Base-by-base conservation (phyloP, 2,113 vertebrate genomes). In the Mola mola region DNA sequence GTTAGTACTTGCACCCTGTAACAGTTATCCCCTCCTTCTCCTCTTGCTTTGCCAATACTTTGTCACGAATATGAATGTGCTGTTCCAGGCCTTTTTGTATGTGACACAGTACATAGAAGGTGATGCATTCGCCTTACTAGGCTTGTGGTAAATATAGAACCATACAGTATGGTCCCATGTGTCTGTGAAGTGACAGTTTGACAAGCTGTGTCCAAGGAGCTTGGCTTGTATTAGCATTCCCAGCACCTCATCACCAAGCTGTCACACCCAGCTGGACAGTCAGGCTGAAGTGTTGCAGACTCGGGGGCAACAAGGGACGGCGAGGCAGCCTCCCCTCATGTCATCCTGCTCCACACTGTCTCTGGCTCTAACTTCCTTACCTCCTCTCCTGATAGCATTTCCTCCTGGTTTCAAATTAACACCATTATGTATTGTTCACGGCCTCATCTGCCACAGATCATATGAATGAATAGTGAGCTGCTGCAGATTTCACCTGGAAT, bases 211-310 rank as follows among this genome's bases (percentile, higher is more conserved):
- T 80, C 59, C 49, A 62, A 83, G 64, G 46, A 49, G 79, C 72
- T 75, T 83, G 78, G 64, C 67, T 70, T 28, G 53, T 48, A 79
- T 90, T 84, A 84, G 71, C 75, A 86, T 72, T 68, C 26, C 75
- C 56, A 16, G 57, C 66, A 79, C 73, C 78, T 86, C 65, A 21
- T 81, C 48, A 55, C 62, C 29, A 31, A 46, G 62, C 72, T 83
- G 77, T 86, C 83, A 77, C 40, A 53, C 52, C 41, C 2, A 8
- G 58, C 40, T 29, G 53, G 66, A 72, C 61, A 71, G 55, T 52
- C 15, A 15, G 53, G 43, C 29, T 65, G 37, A 31, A 43, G 55
- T 41, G 55, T 26, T 69, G 47, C 46, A 73, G 71, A 55, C 63
- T 57, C 8, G 12, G 25, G 63, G 43, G 43, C 26, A 41, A 42